phyloP scores from a whole-genome alignment of 2,888 invertebrate species.

The Ctenicera cuprea region DNA sequence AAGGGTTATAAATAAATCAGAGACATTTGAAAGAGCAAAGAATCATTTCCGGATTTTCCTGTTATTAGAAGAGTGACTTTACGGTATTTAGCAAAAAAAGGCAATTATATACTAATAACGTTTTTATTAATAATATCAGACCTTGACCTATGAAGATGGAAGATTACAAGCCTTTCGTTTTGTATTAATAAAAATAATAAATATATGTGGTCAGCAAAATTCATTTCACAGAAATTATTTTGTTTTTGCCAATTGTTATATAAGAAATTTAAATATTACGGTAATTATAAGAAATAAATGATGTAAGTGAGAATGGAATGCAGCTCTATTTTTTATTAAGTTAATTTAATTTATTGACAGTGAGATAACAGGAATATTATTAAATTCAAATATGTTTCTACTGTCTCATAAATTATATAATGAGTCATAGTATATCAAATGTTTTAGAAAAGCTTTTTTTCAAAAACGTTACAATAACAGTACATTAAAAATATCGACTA shows the following conservation, averaged over 20 bases:
- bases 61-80: not conserved
- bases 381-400: no score
- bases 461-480: no score
- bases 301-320: slow-evolving; percentile 3
- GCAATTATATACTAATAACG: not conserved
- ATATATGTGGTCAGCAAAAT: not conserved
- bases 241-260: slow-evolving; percentile 15
- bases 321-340: not conserved
- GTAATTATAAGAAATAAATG: not conserved
- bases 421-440: no score
- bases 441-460: no score
- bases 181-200: slow-evolving; percentile 1
- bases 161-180: slow-evolving; percentile 28
- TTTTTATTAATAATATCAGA: slow-evolving; percentile 23
- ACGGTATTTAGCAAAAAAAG: slow-evolving; percentile 2
- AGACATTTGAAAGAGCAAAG: not conserved
- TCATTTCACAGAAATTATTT: not conserved
- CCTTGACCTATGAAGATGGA: slow-evolving; percentile 37
- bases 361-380: no score
- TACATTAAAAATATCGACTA: no score
- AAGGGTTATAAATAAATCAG: slow-evolving; percentile 1
- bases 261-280: slow-evolving; percentile 12
- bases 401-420: no score
- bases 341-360: not conserved
- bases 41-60: slow-evolving; percentile 14